Conservation (phyloP, 2,113 vertebrate species). For the Psittacara wagleri region DNA sequence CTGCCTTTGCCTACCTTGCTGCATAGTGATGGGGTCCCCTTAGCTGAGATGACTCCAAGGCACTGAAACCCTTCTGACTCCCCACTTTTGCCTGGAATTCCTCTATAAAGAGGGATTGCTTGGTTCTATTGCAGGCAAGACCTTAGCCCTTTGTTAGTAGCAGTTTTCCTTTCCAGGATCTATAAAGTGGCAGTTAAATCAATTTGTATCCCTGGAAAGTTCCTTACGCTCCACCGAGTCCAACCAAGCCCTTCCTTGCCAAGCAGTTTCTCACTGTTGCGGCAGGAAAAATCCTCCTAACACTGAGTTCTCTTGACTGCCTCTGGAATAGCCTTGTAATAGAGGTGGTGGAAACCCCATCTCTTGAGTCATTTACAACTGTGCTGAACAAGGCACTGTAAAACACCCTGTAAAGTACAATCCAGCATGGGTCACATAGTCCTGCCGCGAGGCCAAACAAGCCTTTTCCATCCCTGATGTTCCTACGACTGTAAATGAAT, state of each 20-base stretch:
- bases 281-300: neutral
- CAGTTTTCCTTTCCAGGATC: conserved; percentile 17
- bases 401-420: neutral
- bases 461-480: neutral
- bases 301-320: neutral
- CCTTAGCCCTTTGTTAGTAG: neutral
- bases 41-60: neutral
- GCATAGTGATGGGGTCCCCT: neutral
- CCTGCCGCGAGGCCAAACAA: conserved; percentile 14
- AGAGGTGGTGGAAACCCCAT: conserved; percentile 27
- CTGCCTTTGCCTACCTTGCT: neutral
- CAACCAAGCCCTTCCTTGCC: conserved; percentile 18
- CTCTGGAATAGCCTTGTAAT: neutral
- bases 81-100: neutral
- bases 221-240: neutral
- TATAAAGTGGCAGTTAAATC: conserved; percentile 17
- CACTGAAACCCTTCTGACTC: neutral
- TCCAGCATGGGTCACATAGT: neutral
- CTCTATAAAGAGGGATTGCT: neutral
- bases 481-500: neutral
- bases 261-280: neutral
- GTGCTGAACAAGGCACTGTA: neutral
- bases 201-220: conserved; percentile 29
- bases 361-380: neutral
- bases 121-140: neutral